These are phyloP conservation scores for Lethenteron camtschaticum DNA, from an alignment of 2,113 vertebrate species.

Conservation along the genomic window DNA sequence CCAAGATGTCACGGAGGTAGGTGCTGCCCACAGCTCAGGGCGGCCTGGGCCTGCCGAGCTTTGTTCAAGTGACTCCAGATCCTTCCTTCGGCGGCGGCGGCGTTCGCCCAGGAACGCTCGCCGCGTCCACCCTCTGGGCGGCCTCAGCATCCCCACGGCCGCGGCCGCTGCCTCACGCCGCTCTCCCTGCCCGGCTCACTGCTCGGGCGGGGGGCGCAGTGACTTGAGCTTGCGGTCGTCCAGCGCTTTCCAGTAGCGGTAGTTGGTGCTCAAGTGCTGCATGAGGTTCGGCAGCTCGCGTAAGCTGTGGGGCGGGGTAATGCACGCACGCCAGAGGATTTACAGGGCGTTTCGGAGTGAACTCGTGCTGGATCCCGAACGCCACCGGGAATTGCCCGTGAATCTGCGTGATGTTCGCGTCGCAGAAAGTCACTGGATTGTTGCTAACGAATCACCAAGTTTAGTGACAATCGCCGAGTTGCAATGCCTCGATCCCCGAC, in stretches of 20 bases:
- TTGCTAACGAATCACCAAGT: background rate
- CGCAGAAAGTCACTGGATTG: background rate
- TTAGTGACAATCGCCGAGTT: background rate
- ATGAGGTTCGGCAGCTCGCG: constrained; percentile 64
- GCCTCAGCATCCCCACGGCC: too few species aligned
- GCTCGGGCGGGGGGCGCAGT: constrained; percentile 38
- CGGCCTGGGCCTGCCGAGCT: too few species aligned
- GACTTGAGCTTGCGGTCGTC: constrained; percentile 74
- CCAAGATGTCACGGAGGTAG: too few species aligned
- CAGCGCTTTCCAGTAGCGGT: constrained; percentile 85
- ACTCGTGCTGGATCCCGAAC: background rate
- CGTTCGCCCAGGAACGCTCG: too few species aligned
- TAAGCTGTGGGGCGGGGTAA: constrained; percentile 39
- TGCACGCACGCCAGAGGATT: background rate
- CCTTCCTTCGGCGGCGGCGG: too few species aligned
- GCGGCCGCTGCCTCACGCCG: too few species aligned
- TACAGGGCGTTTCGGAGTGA: background rate
- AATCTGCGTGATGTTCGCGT: background rate
- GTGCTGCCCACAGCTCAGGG: too few species aligned
- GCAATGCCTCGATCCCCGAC: background rate
- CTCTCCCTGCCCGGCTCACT: constrained; percentile 18
- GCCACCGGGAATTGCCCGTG: background rate
- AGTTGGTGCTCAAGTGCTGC: constrained; percentile 67
- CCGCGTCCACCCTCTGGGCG: too few species aligned
- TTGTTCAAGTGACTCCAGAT: too few species aligned